Evolutionary conservation across 2,797 vertebrate genomes (phyloP).

Genomic region (Catostomus latipinnis): DNA sequence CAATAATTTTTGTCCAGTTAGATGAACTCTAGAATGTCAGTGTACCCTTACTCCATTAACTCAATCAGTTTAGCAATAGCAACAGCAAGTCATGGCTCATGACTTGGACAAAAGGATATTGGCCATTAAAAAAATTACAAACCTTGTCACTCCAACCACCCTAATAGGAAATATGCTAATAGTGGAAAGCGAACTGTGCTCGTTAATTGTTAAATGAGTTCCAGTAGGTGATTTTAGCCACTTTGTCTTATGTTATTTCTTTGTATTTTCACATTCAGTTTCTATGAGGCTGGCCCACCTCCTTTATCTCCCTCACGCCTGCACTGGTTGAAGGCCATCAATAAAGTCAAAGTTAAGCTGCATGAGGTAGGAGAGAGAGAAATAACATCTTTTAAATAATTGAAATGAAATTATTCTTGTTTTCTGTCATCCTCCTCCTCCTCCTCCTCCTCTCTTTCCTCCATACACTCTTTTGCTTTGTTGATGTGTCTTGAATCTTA

Average conservation of each 20-base stretch:
- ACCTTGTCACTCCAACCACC: too few relatives aligned
- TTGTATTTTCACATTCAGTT: slow-evolving; percentile 59
- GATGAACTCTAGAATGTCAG: too few relatives aligned
- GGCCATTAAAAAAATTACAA: too few relatives aligned
- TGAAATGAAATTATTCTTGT: not conserved
- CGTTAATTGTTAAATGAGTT: not conserved
- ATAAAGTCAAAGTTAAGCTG: slow-evolving; percentile 88
- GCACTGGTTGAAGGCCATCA: slow-evolving; percentile 92
- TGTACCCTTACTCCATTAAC: too few relatives aligned
- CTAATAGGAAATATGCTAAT: too few relatives aligned
- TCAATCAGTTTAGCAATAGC: too few relatives aligned
- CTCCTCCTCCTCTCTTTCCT: not conserved
- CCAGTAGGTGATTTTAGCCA: not conserved
- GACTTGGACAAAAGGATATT: too few relatives aligned
- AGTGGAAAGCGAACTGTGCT: not conserved
- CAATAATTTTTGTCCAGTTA: too few relatives aligned
- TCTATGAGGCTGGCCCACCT: slow-evolving; percentile 75
- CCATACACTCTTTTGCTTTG: not conserved
- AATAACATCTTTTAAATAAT: not conserved
- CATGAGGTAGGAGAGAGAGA: slow-evolving; percentile 85
- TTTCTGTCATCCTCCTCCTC: not conserved
- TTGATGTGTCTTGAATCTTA: not conserved
- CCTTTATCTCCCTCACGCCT: slow-evolving; percentile 86
- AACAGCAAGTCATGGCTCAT: too few relatives aligned
- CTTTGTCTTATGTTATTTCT: not conserved